These are phyloP conservation scores for Pollicipes pollicipes DNA, from an alignment of 1,140 invertebrate species.

Conservation along the genomic window DNA sequence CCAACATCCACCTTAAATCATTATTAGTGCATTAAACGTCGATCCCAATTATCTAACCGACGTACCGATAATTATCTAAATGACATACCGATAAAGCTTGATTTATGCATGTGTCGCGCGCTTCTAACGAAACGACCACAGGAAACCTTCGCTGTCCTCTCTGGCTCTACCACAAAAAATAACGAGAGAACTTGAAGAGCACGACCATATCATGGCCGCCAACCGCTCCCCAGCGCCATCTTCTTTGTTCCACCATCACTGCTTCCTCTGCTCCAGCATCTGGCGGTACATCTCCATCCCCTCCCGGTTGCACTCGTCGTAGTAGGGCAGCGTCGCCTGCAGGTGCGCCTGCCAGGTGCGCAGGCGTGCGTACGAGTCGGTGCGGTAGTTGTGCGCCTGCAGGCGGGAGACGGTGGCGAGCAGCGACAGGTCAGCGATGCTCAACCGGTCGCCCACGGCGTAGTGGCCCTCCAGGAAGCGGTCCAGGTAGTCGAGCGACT, in stretches of 20 bases:
- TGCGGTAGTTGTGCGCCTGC: constrained; percentile 19
- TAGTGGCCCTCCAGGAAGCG: constrained; percentile 16
- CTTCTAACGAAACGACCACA: too few species aligned
- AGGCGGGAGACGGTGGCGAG: constrained; percentile 20
- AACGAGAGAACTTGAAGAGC: too few species aligned
- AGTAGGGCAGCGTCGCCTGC: constrained; percentile 22
- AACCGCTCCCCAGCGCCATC: not conserved
- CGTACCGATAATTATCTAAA: too few species aligned
- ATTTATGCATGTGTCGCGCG: too few species aligned
- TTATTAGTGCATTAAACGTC: too few species aligned
- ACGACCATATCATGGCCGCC: not conserved
- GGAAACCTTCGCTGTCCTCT: too few species aligned
- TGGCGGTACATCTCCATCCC: constrained; percentile 17
- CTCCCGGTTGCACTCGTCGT: constrained; percentile 21
- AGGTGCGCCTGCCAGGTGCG: constrained; percentile 20
- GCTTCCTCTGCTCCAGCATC: not conserved
- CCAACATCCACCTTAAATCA: too few species aligned
- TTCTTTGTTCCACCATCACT: not conserved
- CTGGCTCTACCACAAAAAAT: too few species aligned
- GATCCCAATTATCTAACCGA: too few species aligned
- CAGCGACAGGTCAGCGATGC: constrained; percentile 24
- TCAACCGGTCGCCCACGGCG: constrained; percentile 20
- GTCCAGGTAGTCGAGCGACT: constrained; percentile 21
- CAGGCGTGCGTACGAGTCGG: constrained; percentile 21
- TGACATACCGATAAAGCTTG: too few species aligned